A percentile compares a stretch with the other conserved stretches of the same genome.
Conservation (phyloP, 2,888 invertebrate genomes). For the Ormyrus nitidulus region DNA sequence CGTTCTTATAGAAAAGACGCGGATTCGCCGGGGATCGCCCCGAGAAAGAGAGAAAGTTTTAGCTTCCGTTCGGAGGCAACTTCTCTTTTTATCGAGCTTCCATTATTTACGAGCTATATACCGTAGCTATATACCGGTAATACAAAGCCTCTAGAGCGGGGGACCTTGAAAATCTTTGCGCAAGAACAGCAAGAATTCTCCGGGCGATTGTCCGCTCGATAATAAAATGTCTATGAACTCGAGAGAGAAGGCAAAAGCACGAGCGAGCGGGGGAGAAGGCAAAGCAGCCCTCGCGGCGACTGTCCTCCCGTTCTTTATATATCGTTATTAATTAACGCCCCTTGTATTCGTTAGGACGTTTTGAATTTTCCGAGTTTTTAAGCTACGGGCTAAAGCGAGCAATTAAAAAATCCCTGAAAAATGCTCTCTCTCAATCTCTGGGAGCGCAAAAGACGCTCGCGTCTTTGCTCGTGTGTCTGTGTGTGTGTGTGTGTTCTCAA, state of each 20-base stretch:
- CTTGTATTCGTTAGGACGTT: too few relatives aligned
- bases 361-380: too few relatives aligned
- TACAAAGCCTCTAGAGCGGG: neutral
- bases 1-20: too few relatives aligned
- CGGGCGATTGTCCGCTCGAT: neutral
- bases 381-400: too few relatives aligned
- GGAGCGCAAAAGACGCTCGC: slow-evolving; percentile 26
- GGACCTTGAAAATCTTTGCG: slow-evolving; percentile 36
- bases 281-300: neutral
- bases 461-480: neutral
- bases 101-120: slow-evolving; percentile 27
- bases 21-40: too few relatives aligned
- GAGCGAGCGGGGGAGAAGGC: neutral
- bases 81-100: slow-evolving; percentile 1
- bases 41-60: too few relatives aligned
- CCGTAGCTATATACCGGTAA: neutral
- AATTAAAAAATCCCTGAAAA: slow-evolving; percentile 18
- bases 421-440: neutral
- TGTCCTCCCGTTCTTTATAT: neutral
- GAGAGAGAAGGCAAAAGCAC: neutral
- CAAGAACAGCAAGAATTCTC: slow-evolving; percentile 5
- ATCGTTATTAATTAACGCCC: too few relatives aligned
- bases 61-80: too few relatives aligned
- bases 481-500: too few relatives aligned
- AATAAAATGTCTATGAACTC: slow-evolving; percentile 37